Evolutionary conservation across 2,888 invertebrate genomes (phyloP).

Genomic region (Morpho helenor): DNA sequence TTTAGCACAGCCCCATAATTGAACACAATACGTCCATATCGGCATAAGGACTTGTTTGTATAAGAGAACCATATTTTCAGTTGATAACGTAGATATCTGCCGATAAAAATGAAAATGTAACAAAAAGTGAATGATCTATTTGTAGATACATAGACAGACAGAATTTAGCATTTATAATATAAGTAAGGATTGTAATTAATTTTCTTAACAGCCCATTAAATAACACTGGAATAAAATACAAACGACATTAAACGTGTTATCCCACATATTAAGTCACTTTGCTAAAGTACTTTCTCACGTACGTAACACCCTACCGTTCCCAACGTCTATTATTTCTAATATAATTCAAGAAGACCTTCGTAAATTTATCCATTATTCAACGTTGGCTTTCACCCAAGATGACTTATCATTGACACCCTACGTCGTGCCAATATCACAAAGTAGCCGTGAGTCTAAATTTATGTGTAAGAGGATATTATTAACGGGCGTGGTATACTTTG

Average conservation of each 20-base stretch:
- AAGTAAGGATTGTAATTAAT: no score
- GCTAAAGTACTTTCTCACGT: constrained; percentile 2
- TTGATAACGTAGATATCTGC: no score
- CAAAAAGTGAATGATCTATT: no score
- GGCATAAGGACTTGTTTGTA: no score
- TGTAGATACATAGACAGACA: no score
- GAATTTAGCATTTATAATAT: no score
- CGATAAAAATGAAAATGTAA: no score
- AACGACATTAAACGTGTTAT: not conserved
- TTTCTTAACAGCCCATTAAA: no score
- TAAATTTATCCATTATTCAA: constrained; percentile 26
- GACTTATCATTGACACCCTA: constrained; percentile 26
- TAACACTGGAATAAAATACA: no score
- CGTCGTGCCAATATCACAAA: constrained; percentile 21
- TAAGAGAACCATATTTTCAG: no score
- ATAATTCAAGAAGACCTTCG: constrained; percentile 20
- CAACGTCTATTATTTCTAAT: constrained; percentile 12
- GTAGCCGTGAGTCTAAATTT: constrained; percentile 24
- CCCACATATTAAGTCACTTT: not conserved
- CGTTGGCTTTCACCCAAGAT: constrained; percentile 26
- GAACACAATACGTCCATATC: no score
- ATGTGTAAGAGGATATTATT: constrained; percentile 21
- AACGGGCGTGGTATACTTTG: constrained; percentile 11
- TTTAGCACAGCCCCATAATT: no score
- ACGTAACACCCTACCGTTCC: not conserved